These are phyloP conservation scores for Lophius piscatorius DNA, from an alignment of 2,113 vertebrate species.

Conservation along the genomic window DNA sequence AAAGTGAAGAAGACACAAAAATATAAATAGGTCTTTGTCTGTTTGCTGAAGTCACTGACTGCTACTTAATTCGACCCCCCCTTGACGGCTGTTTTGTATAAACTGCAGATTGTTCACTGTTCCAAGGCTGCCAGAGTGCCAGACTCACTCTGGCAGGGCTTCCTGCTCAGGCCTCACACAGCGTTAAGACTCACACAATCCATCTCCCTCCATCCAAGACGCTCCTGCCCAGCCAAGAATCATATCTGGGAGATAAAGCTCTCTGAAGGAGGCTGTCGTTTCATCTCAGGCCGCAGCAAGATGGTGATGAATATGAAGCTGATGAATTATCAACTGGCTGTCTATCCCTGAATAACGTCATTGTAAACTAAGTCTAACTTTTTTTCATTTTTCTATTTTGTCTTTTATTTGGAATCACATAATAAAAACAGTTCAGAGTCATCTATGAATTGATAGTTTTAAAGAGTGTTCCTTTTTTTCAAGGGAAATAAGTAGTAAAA, in stretches of 20 bases:
- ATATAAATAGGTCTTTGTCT: constrained; percentile 51
- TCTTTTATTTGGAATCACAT: no score
- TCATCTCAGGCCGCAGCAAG: constrained; percentile 24
- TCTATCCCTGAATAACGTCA: no score
- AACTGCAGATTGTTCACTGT: constrained; percentile 63
- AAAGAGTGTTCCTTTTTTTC: no score
- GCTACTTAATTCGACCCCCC: constrained; percentile 39
- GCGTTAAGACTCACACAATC: constrained; percentile 58
- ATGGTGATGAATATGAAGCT: neutral
- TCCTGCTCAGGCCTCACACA: constrained; percentile 53
- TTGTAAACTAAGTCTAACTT: no score
- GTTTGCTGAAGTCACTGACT: constrained; percentile 33
- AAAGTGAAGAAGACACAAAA: constrained; percentile 28
- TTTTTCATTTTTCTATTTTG: no score
- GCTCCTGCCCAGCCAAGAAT: constrained; percentile 41
- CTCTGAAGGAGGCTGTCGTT: constrained; percentile 19
- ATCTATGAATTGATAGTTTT: no score
- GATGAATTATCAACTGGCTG: no score
- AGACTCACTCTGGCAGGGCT: constrained; percentile 55
- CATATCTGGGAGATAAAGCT: constrained; percentile 41
- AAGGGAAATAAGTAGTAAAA: no score
- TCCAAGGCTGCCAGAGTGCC: constrained; percentile 56
- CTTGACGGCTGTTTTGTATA: constrained; percentile 62
- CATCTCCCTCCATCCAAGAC: constrained; percentile 48
- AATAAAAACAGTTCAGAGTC: no score